A percentile compares a stretch with the other conserved stretches of the same genome.
These are phyloP conservation scores for Phodopus roborovskii DNA, from an alignment of 2,113 vertebrate genomes.

Conservation along the genomic window DNA sequence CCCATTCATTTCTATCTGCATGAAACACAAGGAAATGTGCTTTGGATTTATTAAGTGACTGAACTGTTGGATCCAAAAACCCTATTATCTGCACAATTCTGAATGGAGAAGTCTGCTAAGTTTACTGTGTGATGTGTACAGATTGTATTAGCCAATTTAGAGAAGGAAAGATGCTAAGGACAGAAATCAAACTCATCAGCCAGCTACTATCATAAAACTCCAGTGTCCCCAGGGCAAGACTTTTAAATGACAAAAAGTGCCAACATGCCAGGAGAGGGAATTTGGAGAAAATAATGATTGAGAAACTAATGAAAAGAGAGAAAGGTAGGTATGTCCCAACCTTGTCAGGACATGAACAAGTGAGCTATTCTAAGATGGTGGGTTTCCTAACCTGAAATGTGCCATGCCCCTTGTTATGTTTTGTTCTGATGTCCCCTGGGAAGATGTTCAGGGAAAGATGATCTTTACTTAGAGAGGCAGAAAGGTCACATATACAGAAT, in stretches of 20 bases:
- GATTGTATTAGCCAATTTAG: neutral
- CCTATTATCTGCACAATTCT: neutral
- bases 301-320: neutral
- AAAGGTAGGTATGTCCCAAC: neutral
- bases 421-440: neutral
- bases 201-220: neutral
- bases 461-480: neutral
- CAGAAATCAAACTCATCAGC: neutral
- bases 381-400: neutral
- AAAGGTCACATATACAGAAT: too few relatives aligned
- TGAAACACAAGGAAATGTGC: neutral
- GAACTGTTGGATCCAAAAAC: neutral
- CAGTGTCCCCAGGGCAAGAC: neutral
- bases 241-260: neutral
- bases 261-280: neutral
- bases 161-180: neutral
- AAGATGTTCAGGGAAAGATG: neutral
- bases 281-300: neutral
- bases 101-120: constrained; percentile 11
- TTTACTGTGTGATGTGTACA: neutral
- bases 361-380: neutral
- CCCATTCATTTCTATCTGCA: neutral
- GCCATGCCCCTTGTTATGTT: neutral
- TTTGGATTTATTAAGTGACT: neutral
- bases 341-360: neutral